Conservation (phyloP, 2,888 invertebrate genomes). For the Plagodis pulveraria region DNA sequence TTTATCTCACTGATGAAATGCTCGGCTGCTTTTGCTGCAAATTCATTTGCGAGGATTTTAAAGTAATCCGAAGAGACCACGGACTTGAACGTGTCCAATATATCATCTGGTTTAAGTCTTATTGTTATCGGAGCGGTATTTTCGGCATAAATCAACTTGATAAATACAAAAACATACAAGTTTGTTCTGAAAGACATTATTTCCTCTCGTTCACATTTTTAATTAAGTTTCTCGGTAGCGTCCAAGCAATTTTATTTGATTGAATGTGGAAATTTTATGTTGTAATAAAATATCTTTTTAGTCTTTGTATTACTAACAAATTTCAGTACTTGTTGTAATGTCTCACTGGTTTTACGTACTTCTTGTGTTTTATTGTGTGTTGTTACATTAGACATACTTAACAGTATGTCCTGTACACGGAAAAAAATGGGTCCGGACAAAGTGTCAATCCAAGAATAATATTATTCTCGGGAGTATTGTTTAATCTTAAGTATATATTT, state of each 20-base stretch:
- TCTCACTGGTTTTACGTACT: too few species aligned
- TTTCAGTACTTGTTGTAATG: too few species aligned
- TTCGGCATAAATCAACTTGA: slow-evolving; percentile 9
- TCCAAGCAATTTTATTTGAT: slow-evolving; percentile 8
- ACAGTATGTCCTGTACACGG: too few species aligned
- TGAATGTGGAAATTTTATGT: slow-evolving; percentile 10
- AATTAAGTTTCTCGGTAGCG: slow-evolving; percentile 8
- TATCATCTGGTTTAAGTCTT: slow-evolving; percentile 47
- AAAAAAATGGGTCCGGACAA: too few species aligned
- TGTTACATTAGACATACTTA: too few species aligned
- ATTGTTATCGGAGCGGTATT: slow-evolving; percentile 38
- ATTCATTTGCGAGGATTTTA: slow-evolving; percentile 47
- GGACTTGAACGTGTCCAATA: slow-evolving; percentile 49
- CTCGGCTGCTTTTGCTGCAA: slow-evolving; percentile 51
- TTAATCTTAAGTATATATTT: too few species aligned
- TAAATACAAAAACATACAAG: slow-evolving; percentile 5
- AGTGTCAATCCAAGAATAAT: too few species aligned
- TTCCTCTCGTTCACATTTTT: slow-evolving; percentile 16
- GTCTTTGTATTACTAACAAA: too few species aligned
- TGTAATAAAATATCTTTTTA: slow-evolving; percentile 4
- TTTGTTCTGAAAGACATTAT: slow-evolving; percentile 12
- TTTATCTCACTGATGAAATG: slow-evolving; percentile 50
- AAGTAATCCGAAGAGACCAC: slow-evolving; percentile 51
- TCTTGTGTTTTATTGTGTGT: too few species aligned
- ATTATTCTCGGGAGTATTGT: too few species aligned